These are phyloP conservation scores for Peribatodes rhomboidaria DNA, from an alignment of 2,888 invertebrate species.

Conservation along the genomic window DNA sequence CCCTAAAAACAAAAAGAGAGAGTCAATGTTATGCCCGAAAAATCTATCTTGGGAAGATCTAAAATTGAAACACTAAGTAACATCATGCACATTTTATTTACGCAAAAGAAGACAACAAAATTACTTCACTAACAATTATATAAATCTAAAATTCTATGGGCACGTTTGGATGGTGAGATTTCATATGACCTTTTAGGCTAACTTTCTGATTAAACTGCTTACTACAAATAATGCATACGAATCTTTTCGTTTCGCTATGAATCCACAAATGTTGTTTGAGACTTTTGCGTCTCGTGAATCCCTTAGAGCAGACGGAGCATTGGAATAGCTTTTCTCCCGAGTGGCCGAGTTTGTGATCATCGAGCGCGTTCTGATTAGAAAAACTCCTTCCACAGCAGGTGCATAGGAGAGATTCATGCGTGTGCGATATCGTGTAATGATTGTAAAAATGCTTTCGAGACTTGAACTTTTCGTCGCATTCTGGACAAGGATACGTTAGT, in stretches of 20 bases:
- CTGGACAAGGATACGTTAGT: conserved; percentile 66
- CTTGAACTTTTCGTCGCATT: conserved; percentile 64
- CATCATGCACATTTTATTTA: conserved; percentile 46
- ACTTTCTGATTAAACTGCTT: conserved; percentile 77
- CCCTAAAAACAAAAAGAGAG: conserved; percentile 84
- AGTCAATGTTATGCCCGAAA: conserved; percentile 71
- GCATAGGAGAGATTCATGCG: conserved; percentile 67
- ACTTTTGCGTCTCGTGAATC: conserved; percentile 80
- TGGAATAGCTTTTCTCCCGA: conserved; percentile 78
- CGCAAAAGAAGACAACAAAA: background rate
- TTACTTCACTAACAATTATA: conserved; percentile 19
- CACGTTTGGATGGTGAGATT: conserved; percentile 33
- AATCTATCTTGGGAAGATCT: conserved; percentile 38
- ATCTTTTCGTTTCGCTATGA: conserved; percentile 72
- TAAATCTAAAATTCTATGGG: conserved; percentile 15
- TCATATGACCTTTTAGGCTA: conserved; percentile 69
- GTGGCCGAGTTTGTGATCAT: conserved; percentile 79
- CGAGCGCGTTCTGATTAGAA: conserved; percentile 59
- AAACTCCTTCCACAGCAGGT: conserved; percentile 71
- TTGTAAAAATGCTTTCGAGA: conserved; percentile 67
- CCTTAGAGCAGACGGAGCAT: conserved; percentile 80
- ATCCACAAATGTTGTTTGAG: conserved; percentile 78
- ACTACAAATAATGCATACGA: conserved; percentile 67
- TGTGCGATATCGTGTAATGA: conserved; percentile 70
- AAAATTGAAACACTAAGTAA: conserved; percentile 41